These are phyloP conservation scores for Tokudaia tokunoshimensis DNA, from an alignment of 2,797 vertebrate genomes.

Conservation along the genomic window DNA sequence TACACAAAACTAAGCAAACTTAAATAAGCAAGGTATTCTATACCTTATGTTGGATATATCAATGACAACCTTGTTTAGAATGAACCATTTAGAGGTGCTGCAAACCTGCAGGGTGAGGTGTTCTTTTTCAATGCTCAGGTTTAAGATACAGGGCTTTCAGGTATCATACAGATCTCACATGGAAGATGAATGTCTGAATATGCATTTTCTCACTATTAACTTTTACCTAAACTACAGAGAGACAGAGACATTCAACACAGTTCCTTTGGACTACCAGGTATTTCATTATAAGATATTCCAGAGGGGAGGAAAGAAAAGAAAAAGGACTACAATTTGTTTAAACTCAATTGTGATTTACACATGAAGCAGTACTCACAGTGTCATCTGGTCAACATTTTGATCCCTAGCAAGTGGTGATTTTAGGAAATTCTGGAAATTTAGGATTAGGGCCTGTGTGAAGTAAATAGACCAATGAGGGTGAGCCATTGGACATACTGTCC, in stretches of 20 bases:
- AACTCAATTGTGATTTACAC: not conserved
- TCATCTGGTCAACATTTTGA: not conserved
- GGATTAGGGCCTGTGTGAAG: not conserved
- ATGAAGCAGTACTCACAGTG: not conserved
- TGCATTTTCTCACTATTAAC: not conserved
- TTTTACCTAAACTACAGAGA: slow-evolving; percentile 7
- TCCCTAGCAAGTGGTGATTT: not conserved
- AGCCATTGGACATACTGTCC: not conserved
- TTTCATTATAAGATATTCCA: not conserved
- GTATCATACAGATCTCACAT: not conserved
- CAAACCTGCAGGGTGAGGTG: not conserved
- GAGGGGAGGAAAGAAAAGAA: not conserved
- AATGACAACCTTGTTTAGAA: not conserved
- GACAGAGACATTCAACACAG: not conserved
- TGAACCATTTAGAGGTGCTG: not conserved
- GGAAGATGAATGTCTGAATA: not conserved
- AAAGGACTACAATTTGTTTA: not conserved
- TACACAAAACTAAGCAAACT: not conserved
- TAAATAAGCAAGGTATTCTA: not conserved
- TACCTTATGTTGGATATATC: not conserved
- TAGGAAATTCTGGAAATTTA: not conserved
- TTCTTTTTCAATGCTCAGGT: not conserved
- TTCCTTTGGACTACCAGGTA: not conserved
- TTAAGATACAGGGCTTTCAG: not conserved
- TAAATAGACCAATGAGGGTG: not conserved